Evolutionary conservation across 2,113 vertebrate genomes (phyloP), one percentile per base, ranked within the genome.

Genomic region (Hippocampus mohnikei): DNA sequence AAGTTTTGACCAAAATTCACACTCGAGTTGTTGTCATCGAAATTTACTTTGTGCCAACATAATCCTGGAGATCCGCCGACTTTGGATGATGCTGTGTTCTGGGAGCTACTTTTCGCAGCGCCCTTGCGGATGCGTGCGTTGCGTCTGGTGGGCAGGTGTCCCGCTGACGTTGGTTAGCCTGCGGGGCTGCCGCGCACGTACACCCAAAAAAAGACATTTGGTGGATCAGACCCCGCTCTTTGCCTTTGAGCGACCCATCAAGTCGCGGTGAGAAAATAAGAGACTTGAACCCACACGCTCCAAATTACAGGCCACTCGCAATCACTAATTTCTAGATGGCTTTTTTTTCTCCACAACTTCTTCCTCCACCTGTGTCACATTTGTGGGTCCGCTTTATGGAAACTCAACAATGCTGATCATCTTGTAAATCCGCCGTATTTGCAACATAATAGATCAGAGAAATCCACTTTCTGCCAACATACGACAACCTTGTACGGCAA

Each of bases 261-360:
- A 88, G 76, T 72, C 83, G 41, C 70, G 69, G 72, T 90, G 91
- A 90, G 90, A 89, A 90, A 92, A 93, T 90, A 90, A 89, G 89
- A 85, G 87, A 87, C 88, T 90, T 90, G 83, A 89, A 79, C 86
- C 88, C 87, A 87, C 88, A 82, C 75, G 55, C 79, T 87, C 84
- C 11, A 88, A 90, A 90, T 90, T 90, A 90, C 84, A 90, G 87
- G 82, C 85, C 74, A 58, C 72, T 62, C 16, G 10, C 71, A 84
- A 88, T 90, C 88, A 88, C 66, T 89, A 88, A 91, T 89, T 89
- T 83, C 81, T 88, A 84, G 84, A 73, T 87, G 81, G 81, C 83
- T 78, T 88, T 88, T 88, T 50, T 71, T 82, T 87, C 83, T 89
- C 86, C 88, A 89, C 89, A 91, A 87, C 84, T 79, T 88, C 75